Evolutionary conservation across 1,140 invertebrate species (phyloP).

Genomic region (Anoplophora glabripennis): DNA sequence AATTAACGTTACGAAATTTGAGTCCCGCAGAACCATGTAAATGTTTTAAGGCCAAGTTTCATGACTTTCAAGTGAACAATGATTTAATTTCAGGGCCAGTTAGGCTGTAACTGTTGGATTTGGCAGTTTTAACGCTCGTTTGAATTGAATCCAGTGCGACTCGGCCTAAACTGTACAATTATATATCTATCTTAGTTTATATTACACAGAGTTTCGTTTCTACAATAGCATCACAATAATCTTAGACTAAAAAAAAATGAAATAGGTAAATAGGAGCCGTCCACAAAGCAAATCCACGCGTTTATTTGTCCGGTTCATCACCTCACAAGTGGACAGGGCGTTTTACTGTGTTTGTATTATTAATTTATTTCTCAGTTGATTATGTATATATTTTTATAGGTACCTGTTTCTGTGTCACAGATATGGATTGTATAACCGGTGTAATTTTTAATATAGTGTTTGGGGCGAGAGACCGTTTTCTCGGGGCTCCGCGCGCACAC

Average conservation of each 20-base stretch:
- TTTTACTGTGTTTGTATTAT: slow-evolving; percentile 15
- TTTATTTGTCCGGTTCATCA: slow-evolving; percentile 15
- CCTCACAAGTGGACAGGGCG: slow-evolving; percentile 20
- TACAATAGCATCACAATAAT: slow-evolving; percentile 25
- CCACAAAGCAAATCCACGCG: slow-evolving; percentile 13
- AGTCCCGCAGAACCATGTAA: too few species aligned
- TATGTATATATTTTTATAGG: slow-evolving; percentile 47
- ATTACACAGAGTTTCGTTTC: too few species aligned
- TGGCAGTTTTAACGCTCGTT: too few species aligned
- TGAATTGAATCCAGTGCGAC: too few species aligned
- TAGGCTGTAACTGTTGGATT: too few species aligned
- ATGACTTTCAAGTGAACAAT: too few species aligned
- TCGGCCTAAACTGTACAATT: too few species aligned
- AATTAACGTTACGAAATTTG: too few species aligned
- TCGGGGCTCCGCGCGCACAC: slow-evolving; percentile 17
- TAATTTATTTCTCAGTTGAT: slow-evolving; percentile 35
- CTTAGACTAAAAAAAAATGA: slow-evolving; percentile 2
- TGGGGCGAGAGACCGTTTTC: slow-evolving; percentile 7
- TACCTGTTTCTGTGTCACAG: slow-evolving; percentile 45
- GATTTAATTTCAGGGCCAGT: too few species aligned
- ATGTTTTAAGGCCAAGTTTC: too few species aligned
- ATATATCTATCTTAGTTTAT: too few species aligned
- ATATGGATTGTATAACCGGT: slow-evolving; percentile 39
- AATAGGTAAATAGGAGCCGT: slow-evolving; percentile 24
- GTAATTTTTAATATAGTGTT: slow-evolving; percentile 29